Conservation (phyloP, 2,888 invertebrate genomes). For the Drosophila neonasuta region DNA sequence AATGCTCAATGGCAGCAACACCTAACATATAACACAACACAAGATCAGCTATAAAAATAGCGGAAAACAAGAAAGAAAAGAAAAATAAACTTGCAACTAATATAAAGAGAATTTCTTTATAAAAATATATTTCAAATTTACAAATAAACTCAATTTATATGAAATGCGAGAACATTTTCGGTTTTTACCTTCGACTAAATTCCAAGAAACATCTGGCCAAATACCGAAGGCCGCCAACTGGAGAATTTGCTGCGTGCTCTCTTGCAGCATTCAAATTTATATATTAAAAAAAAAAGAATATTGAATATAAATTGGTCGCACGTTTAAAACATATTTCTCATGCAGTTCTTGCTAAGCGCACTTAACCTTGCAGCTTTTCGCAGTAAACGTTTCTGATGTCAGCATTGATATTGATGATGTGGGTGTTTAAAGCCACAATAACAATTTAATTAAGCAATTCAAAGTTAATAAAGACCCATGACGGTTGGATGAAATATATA, state of each 20-base stretch:
- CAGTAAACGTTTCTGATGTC: constrained; percentile 36
- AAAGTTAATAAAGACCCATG: constrained; percentile 8
- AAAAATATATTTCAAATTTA: constrained; percentile 40
- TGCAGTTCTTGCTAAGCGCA: constrained; percentile 4
- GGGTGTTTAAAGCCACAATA: constrained; percentile 28
- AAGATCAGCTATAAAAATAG: constrained; percentile 64
- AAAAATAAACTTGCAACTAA: constrained; percentile 34
- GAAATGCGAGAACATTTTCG: constrained; percentile 25
- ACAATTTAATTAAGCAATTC: constrained; percentile 31
- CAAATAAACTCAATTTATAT: constrained; percentile 50
- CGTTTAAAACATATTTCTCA: neutral
- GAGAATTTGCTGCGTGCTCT: constrained; percentile 10
- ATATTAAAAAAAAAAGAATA: neutral
- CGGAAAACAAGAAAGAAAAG: constrained; percentile 11
- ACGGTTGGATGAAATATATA: constrained; percentile 4
- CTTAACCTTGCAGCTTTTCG: constrained; percentile 21
- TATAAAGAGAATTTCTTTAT: constrained; percentile 19
- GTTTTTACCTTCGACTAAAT: constrained; percentile 38
- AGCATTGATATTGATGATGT: neutral
- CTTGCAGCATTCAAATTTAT: constrained; percentile 7
- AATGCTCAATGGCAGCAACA: constrained; percentile 39
- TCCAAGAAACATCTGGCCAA: constrained; percentile 31
- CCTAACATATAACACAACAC: neutral
- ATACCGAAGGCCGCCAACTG: constrained; percentile 34
- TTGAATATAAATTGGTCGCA: neutral